Evolutionary conservation across 2,888 invertebrate genomes (phyloP).

Genomic region (Lithodes maja): DNA sequence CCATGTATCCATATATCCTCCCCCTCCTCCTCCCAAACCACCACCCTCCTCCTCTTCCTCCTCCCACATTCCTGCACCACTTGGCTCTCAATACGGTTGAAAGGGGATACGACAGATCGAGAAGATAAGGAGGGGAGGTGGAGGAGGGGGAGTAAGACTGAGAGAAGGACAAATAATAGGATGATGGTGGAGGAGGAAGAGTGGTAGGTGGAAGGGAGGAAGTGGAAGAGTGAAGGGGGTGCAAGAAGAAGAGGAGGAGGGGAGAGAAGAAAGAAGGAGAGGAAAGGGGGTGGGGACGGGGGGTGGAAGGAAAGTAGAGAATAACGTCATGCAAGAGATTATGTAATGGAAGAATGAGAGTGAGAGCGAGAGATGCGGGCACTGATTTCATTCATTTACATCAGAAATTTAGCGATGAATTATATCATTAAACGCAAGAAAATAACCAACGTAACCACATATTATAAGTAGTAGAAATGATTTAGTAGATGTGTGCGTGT

Average conservation of each 20-base stretch:
- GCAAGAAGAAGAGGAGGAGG: too few relatives aligned
- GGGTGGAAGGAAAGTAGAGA: too few relatives aligned
- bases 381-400: too few relatives aligned
- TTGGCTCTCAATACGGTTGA: neutral
- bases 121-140: neutral
- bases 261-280: too few relatives aligned
- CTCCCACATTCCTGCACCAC: neutral
- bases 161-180: too few relatives aligned
- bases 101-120: neutral
- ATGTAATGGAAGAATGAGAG: constrained; percentile 7
- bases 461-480: too few relatives aligned
- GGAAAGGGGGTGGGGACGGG: too few relatives aligned
- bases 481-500: too few relatives aligned
- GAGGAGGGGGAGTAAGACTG: neutral
- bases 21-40: neutral
- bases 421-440: too few relatives aligned
- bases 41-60: neutral
- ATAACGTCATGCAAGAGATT: neutral
- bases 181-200: neutral
- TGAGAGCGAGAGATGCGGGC: neutral
- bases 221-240: too few relatives aligned
- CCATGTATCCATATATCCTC: neutral
- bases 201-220: neutral
- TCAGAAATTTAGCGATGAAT: too few relatives aligned
- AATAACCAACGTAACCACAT: too few relatives aligned